Conservation (phyloP, 2,888 invertebrate species). For the Drosophila sordidula region DNA sequence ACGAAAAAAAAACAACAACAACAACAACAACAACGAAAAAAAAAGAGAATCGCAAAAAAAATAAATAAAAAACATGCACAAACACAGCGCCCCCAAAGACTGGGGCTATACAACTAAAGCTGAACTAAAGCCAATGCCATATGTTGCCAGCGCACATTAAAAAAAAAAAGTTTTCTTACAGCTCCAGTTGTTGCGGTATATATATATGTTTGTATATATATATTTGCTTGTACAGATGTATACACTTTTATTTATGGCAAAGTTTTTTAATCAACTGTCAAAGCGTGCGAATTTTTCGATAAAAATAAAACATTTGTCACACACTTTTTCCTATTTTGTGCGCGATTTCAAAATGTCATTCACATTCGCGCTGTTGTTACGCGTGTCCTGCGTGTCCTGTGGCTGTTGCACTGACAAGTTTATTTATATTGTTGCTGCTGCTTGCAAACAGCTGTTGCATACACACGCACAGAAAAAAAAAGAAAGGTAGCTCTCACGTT, state of each 20-base stretch:
- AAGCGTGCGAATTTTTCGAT: constrained; percentile 10
- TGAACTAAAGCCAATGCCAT: constrained; percentile 48
- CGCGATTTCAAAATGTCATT: constrained; percentile 20
- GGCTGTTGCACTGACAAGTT: constrained; percentile 35
- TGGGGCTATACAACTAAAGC: constrained; percentile 8
- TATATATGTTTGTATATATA: constrained; percentile 1
- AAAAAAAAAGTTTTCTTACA: constrained; percentile 31
- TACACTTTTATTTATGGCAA: constrained; percentile 32
- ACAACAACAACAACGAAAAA: constrained; percentile 1
- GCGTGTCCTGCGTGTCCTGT: constrained; percentile 13
- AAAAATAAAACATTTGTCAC: constrained; percentile 31
- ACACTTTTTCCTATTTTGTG: constrained; percentile 8
- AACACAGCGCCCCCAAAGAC: neutral
- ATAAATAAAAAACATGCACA: constrained; percentile 18
- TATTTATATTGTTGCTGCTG: constrained; percentile 32
- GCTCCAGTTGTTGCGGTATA: constrained; percentile 11
- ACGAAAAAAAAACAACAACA: neutral
- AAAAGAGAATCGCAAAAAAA: neutral
- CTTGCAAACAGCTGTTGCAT: constrained; percentile 66
- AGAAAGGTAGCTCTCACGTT: neutral
- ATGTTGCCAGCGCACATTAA: constrained; percentile 45
- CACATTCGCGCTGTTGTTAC: constrained; percentile 9
- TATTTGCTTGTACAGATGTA: neutral
- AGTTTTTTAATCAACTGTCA: constrained; percentile 72
- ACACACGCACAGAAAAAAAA: constrained; percentile 8